phyloP scores from a whole-genome alignment of 2,113 vertebrate species.

The Corythoichthys haematopterus region DNA sequence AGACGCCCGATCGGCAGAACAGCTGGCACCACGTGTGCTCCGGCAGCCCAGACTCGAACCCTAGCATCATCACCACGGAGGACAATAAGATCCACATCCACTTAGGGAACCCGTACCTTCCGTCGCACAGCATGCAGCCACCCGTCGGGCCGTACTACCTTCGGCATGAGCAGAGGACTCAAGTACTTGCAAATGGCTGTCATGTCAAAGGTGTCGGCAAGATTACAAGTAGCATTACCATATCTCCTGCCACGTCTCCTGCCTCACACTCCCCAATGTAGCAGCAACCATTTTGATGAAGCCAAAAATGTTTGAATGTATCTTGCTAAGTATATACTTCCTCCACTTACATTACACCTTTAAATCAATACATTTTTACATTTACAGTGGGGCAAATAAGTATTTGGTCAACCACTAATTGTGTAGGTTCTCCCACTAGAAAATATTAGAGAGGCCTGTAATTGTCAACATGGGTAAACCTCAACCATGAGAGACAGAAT shows the following conservation, averaged over 20 bases:
- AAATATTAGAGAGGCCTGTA: too few species aligned
- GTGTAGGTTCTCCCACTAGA: too few species aligned
- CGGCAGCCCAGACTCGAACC: constrained; percentile 81
- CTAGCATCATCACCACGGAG: constrained; percentile 90
- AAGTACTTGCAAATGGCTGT: constrained; percentile 79
- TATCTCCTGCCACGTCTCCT: constrained; percentile 85
- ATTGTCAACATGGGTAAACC: too few species aligned
- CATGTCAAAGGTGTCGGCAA: constrained; percentile 84
- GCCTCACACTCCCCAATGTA: constrained; percentile 80
- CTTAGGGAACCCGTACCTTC: constrained; percentile 86
- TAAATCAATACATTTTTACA: neutral
- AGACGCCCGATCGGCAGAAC: constrained; percentile 81
- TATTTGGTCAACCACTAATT: too few species aligned
- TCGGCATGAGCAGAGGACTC: constrained; percentile 83
- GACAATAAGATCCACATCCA: constrained; percentile 99
- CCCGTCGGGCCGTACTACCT: constrained; percentile 73
- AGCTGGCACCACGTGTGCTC: constrained; percentile 86
- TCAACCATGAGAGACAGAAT: too few species aligned
- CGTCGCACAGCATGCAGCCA: constrained; percentile 71
- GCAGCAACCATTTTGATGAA: neutral
- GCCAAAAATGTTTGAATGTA: neutral
- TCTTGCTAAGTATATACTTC: neutral
- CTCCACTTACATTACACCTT: neutral
- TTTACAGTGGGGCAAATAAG: too few species aligned
- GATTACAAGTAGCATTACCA: constrained; percentile 96